phyloP scores from a whole-genome alignment of 2,888 invertebrate genomes.

The Agrotis puta region DNA sequence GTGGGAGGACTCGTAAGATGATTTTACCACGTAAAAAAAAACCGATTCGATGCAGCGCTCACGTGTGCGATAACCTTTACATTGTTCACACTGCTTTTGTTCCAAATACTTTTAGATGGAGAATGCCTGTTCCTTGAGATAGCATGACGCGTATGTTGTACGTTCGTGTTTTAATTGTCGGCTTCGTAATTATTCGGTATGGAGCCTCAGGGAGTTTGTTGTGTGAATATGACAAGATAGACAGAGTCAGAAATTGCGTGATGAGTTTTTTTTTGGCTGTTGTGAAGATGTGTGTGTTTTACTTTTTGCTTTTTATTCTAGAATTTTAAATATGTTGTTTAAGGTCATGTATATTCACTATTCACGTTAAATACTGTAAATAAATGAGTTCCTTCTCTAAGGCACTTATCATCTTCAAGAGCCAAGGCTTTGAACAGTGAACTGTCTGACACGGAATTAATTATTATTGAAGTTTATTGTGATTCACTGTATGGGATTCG shows the following conservation, averaged over 20 bases:
- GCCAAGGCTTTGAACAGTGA: no score
- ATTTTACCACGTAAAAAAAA: no score
- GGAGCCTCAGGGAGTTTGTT: constrained; percentile 45
- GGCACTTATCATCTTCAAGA: no score
- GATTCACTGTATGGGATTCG: no score
- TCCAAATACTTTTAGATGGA: constrained; percentile 49
- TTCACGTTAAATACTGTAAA: no score
- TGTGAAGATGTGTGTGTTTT: background rate
- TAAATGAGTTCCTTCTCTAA: no score
- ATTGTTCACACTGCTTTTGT: constrained; percentile 45
- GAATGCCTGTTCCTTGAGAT: constrained; percentile 55
- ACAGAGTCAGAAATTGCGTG: constrained; percentile 21
- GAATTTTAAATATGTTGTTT: no score
- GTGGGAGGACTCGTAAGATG: no score
- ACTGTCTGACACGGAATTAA: no score
- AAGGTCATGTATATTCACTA: no score
- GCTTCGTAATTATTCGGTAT: constrained; percentile 41
- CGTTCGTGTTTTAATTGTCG: constrained; percentile 40
- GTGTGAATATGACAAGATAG: constrained; percentile 22
- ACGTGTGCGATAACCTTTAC: background rate
- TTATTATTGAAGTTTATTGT: no score
- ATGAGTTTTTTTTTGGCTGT: constrained; percentile 26
- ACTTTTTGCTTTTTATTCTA: no score
- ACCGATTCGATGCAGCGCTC: background rate
- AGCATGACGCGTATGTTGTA: constrained; percentile 15